Evolutionary conservation across 2,113 vertebrate species (phyloP).

Genomic region (Carollia perspicillata): DNA sequence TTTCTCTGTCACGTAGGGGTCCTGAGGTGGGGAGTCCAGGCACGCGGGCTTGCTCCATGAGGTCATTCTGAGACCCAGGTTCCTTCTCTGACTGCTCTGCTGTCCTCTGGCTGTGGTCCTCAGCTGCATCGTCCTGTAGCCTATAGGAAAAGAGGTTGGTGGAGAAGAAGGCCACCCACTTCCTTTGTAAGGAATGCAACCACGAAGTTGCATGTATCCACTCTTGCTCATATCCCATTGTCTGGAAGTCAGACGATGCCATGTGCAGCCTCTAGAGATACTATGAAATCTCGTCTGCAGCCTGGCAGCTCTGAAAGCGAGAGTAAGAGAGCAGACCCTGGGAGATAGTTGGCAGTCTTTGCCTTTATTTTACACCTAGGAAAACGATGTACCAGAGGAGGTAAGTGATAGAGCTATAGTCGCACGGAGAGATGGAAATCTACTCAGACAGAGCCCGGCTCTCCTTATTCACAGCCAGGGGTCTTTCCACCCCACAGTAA

Average conservation of each 20-base stretch:
- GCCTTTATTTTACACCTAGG: not conserved
- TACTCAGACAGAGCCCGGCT: not conserved
- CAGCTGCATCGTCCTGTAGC: not conserved
- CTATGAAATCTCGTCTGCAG: not conserved
- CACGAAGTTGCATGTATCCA: too few relatives aligned
- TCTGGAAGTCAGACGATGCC: too few relatives aligned
- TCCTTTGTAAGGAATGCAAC: not conserved
- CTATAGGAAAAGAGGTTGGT: not conserved
- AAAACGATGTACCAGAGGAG: not conserved
- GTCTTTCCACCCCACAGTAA: not conserved
- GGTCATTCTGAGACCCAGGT: not conserved
- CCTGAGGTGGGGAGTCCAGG: not conserved
- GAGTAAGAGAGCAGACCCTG: not conserved
- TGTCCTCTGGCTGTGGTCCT: not conserved
- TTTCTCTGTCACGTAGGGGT: not conserved
- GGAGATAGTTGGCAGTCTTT: not conserved
- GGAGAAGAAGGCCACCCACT: not conserved
- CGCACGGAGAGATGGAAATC: not conserved
- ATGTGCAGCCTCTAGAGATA: rapidly evolving
- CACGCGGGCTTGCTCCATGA: not conserved
- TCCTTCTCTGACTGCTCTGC: not conserved
- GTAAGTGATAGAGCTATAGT: not conserved
- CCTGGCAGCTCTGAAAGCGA: not conserved
- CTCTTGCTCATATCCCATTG: not conserved
- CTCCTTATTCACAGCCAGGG: not conserved